Base-by-base conservation (phyloP, 2,113 vertebrate species). In the Rhinichthys klamathensis region DNA sequence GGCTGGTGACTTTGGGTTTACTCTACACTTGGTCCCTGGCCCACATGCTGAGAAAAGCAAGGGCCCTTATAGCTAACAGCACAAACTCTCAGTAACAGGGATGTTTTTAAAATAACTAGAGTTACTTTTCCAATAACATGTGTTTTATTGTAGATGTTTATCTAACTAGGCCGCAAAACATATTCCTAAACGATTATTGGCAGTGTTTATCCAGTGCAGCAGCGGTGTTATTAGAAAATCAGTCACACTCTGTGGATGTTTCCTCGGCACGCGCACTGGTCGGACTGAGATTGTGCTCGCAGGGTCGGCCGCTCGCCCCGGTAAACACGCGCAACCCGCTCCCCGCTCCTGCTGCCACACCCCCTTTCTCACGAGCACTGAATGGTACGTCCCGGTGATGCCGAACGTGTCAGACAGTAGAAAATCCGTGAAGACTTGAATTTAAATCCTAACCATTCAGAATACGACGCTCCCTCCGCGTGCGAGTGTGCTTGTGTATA, bases 331-430 rank as follows among this genome's bases (percentile, higher is more conserved):
- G 49, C 81, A 67, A 58, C 67, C 81, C 44, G 79, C 63, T 69
- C 61, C 79, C 79, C 16, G 16, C 30, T 49, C 9, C 44, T 4
- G 25, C 80, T 15, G 81, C 81, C 81, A 83, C 81, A 83, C 81
- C 81, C 81, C 81, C 81, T 83, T 83, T 83, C 67, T 58, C 49
- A 58, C 49, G 67, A 72, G 81, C 67, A 32, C 46, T 25, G 65
- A 83, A 83, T 83, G 81, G 81, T 83, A 83, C 81, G 67, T 83
- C 81, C 81, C 85, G 51, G 79, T 86, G 80, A 86, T 75, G 85
- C 80, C 51, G 80, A 86, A 58, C 38, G 85, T 82, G 70, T 82
- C 79, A 74, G 46, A 32, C 70, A 61, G 51, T 27, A 38, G 73
- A 76, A 51, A 69, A 65, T 82, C 73, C 25, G 41, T 82, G 80